Evolutionary conservation across 2,113 vertebrate species (phyloP).

Genomic region (Otus sunia): DNA sequence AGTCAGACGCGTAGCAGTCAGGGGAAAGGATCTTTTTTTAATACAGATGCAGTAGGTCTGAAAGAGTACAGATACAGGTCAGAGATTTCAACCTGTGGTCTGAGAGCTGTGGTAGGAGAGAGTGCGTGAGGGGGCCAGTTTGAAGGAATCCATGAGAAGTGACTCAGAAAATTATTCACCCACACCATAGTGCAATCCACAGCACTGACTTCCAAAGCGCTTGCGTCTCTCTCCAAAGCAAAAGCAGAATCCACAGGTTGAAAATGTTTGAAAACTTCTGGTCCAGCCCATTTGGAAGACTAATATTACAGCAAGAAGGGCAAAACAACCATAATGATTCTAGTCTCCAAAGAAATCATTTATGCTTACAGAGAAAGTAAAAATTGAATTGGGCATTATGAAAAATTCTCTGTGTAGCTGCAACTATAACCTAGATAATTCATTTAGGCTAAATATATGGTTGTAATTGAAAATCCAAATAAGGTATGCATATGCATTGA

Average conservation of each 20-base stretch:
- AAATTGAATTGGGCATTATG: slow-evolving; percentile 45
- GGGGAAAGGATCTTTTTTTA: background rate
- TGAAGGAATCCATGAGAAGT: background rate
- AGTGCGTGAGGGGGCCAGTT: rapidly evolving
- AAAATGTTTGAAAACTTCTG: background rate
- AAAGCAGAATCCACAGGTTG: background rate
- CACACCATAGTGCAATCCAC: background rate
- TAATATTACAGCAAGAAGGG: background rate
- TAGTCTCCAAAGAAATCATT: background rate
- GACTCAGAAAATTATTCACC: background rate
- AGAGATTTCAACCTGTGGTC: background rate
- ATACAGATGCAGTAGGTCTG: background rate
- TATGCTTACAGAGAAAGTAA: slow-evolving; percentile 9
- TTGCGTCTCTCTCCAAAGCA: background rate
- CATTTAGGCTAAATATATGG: slow-evolving; percentile 60
- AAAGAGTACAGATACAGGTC: background rate
- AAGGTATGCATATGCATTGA: slow-evolving; percentile 61
- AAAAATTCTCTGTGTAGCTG: slow-evolving; percentile 33
- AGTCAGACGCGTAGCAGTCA: background rate
- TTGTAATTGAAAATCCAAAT: slow-evolving; percentile 63
- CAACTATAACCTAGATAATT: slow-evolving; percentile 47
- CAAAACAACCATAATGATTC: background rate
- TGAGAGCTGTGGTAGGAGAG: background rate
- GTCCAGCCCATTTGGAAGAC: background rate
- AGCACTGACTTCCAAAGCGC: background rate